Evolutionary conservation across 2,888 invertebrate genomes (phyloP), one percentile per base, ranked within the genome.

Genomic region (Actias luna): DNA sequence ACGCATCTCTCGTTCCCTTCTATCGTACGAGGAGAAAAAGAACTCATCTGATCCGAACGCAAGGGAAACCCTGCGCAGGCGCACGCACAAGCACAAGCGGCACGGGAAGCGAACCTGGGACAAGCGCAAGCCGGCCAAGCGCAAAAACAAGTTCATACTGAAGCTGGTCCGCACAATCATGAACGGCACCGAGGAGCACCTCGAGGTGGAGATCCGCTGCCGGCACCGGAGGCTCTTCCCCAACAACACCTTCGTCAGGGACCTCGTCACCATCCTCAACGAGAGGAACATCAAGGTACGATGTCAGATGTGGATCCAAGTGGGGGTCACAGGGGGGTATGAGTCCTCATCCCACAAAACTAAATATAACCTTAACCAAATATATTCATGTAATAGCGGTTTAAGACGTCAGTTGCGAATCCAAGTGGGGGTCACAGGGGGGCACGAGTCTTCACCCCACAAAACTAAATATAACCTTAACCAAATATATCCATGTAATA

Each of bases 91-190:
- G 16, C 39, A 39, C 39, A 39, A 76, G 22, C 74, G 69, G 0
- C 81, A 65, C 64, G 63, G 71, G 39, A 39, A 39, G n/a, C n/a
- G 39, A 39, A 39, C 39, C 22, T 22, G 5, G 0, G 73, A 64
- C 59, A 74, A 74, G 46, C 70, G 66, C 65, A 67, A 69, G 31
- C 70, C 71, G 55, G 63, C 42, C 46, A 69, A 67, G 12, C 65
- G 67, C 0, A 89, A 88, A 68, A 88, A 92, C 80, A 90, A 89
- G 72, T 92, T 92, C 74, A 82, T 91, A 5, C 67, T 92, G 58
- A 80, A 80, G 58, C 65, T 92, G 7, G 68, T 84, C 2, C 74
- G 91, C 0, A 77, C 76, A 0, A 66, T 76, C 0, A 65, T 58
- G 63, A 85, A 86, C 71, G 67, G 70, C 27, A 71, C 77, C 0